These are phyloP conservation scores for Hydractinia echinata DNA, from an alignment of 30 jellyfish, hydroid and myxozoan genomes.

Conservation along the genomic window DNA sequence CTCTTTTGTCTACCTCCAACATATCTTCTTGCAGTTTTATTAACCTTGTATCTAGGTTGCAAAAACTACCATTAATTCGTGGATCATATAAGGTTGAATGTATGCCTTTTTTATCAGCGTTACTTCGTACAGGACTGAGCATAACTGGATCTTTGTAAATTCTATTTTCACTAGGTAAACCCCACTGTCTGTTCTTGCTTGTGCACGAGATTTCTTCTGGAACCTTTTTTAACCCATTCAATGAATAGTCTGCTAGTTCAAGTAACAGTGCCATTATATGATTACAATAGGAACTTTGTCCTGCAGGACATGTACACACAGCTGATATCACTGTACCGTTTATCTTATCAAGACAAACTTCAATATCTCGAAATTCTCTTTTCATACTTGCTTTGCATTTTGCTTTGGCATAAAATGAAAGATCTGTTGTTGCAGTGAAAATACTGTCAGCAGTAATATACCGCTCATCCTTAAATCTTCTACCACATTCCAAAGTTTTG, in stretches of 20 bases:
- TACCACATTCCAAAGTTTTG: too few relatives aligned
- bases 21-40: constrained; percentile 33
- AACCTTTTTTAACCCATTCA: neutral
- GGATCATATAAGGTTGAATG: constrained; percentile 42
- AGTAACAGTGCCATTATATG: constrained; percentile 10
- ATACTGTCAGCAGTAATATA: too few relatives aligned
- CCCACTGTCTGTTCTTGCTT: constrained; percentile 35
- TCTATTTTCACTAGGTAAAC: constrained; percentile 37
- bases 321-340: neutral
- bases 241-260: constrained; percentile 45
- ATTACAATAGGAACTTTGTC: constrained; percentile 37
- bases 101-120: constrained; percentile 37
- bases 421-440: too few relatives aligned
- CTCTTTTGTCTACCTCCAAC: constrained; percentile 16
- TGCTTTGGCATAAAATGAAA: too few relatives aligned
- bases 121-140: constrained; percentile 18
- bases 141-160: constrained; percentile 33
- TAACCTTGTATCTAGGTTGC: neutral
- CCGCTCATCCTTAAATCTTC: too few relatives aligned
- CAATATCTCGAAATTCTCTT: too few relatives aligned
- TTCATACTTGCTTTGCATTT: too few relatives aligned
- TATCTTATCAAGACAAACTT: too few relatives aligned
- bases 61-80: constrained; percentile 22
- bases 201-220: too few relatives aligned
- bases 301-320: constrained; percentile 41